phyloP scores from a whole-genome alignment of 2,797 vertebrate genomes.

The Gadopsis marmoratus region DNA sequence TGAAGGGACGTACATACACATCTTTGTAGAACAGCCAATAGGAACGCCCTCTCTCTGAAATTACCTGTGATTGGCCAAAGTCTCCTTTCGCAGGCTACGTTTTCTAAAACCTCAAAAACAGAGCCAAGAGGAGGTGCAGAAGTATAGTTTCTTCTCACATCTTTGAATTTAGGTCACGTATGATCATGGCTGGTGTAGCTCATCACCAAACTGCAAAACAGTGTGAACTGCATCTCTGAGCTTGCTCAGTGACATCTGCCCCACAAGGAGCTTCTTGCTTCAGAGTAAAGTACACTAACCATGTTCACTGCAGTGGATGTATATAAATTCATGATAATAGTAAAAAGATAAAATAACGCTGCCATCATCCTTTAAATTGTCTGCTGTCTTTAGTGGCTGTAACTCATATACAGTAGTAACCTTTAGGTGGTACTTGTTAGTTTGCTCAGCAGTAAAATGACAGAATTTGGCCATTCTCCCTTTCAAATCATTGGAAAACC shows the following conservation, averaged over 20 bases:
- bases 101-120: no score
- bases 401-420: no score
- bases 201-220: not conserved
- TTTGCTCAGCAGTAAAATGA: not conserved
- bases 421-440: not conserved
- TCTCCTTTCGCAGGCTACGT: no score
- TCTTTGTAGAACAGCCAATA: no score
- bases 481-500: not conserved
- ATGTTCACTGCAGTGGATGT: not conserved
- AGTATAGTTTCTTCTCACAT: not conserved
- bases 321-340: not conserved
- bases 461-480: not conserved
- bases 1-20: no score
- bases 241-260: not conserved
- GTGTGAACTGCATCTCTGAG: not conserved
- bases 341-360: no score
- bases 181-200: not conserved
- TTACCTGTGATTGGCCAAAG: no score
- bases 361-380: not conserved
- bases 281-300: not conserved
- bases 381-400: not conserved
- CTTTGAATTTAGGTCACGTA: not conserved
- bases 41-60: no score
- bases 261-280: not conserved
- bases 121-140: no score